A percentile compares a stretch with the other conserved stretches of the same genome.
These are phyloP conservation scores for Agrenia bidenticulata DNA, from an alignment of 2,888 invertebrate species.

Conservation along the genomic window DNA sequence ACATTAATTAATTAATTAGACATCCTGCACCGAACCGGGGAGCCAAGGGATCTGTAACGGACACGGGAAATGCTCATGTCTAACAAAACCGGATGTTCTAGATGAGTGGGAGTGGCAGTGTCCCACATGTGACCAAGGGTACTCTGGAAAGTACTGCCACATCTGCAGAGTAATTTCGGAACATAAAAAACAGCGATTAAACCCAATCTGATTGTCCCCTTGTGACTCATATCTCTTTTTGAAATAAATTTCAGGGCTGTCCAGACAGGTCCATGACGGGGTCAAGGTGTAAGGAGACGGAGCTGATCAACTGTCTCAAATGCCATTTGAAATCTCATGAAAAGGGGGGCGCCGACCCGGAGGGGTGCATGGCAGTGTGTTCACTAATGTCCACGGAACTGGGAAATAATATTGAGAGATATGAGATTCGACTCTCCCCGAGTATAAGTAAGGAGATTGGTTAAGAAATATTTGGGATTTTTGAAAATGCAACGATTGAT, in stretches of 20 bases:
- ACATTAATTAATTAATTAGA: conserved; percentile 5
- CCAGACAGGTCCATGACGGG: background rate
- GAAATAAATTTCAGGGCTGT: too few relatives aligned
- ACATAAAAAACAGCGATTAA: too few relatives aligned
- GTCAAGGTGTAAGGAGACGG: conserved; percentile 19
- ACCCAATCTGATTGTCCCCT: too few relatives aligned
- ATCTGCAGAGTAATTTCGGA: conserved; percentile 33
- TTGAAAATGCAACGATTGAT: too few relatives aligned
- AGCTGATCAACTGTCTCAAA: conserved; percentile 12
- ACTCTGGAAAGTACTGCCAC: conserved; percentile 34
- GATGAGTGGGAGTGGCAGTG: conserved; percentile 6
- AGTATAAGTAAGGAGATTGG: background rate
- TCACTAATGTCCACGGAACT: too few relatives aligned
- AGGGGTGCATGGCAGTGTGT: too few relatives aligned
- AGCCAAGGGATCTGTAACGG: conserved; percentile 19
- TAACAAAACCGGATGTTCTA: background rate
- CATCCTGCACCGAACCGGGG: conserved; percentile 32
- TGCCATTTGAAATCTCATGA: conserved; percentile 13
- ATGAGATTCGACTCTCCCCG: background rate
- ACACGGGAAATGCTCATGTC: conserved; percentile 28
- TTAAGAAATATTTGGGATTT: too few relatives aligned
- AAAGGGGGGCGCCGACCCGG: background rate
- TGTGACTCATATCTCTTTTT: too few relatives aligned
- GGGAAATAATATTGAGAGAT: background rate
- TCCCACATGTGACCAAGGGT: conserved; percentile 17